Base-by-base conservation (phyloP, 2,113 vertebrate species). In the Rattus rattus region DNA sequence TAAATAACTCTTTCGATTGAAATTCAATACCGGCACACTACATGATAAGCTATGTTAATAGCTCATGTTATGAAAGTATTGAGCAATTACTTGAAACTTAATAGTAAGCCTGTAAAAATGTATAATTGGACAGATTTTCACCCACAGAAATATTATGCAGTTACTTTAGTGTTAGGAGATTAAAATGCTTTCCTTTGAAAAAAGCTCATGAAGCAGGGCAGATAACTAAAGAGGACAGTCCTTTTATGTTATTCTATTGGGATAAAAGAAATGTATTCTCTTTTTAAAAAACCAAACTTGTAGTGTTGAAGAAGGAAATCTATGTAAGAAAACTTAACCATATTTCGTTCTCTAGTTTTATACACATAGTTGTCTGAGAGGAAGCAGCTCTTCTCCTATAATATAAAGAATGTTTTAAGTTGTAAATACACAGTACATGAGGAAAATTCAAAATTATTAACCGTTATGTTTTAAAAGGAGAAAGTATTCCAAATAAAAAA, bases 31-130 rank as follows among this genome's bases (percentile, higher is more conserved):
- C n/a, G 22, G 87, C 93, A 90, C 10, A 17, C 87, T 96, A 97
- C 96, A 97, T 81, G 97, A 96, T 98, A 98, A 97, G 91, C 95
- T 96, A 96, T 92, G 89, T 97, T 98, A 98, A 97, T 97, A 97
- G 96, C 87, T 96, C 80, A 56, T 95, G 96, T 97, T 97, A 97
- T 97, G 95, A 75, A 97, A 98, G 96, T 97, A 96, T 97, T 94
- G 96, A 96, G 87, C 97, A 97, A 98, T 98, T 97, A 97, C 94
- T 97, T 94, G 95, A 97, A 97, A 97, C 63, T 97, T 97, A 97
- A 97, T 96, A 97, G 96, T 90, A 92, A 47, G 89, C 65, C 90
- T 96, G 36, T 92, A 70, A 97, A 97, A 97, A 96, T 95, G 94
- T 97, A 59, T 97, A 96, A 98, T 97, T 97, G 96, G 88, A 47